These are phyloP conservation scores for Mus spicilegus DNA, from an alignment of 2,113 vertebrate genomes.

Conservation along the genomic window DNA sequence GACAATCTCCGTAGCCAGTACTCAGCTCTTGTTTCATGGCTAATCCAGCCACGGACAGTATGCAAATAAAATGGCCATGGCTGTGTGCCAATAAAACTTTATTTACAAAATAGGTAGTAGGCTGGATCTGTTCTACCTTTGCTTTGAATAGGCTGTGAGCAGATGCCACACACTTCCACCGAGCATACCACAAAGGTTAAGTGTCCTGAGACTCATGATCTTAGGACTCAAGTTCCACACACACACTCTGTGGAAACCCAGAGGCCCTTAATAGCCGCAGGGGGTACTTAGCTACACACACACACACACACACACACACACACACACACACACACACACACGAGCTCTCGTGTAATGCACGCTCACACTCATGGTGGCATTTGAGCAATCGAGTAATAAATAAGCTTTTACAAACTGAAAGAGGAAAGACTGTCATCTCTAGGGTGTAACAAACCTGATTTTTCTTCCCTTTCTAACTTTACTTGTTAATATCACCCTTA, in stretches of 20 bases:
- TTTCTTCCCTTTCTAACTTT: slow-evolving; percentile 80
- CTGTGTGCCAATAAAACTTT: slow-evolving; percentile 72
- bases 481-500: slow-evolving; percentile 82
- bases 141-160: slow-evolving; percentile 11
- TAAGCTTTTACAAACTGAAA: slow-evolving; percentile 81
- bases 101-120: slow-evolving; percentile 52
- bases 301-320: not conserved
- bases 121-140: not conserved
- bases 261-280: slow-evolving; percentile 69
- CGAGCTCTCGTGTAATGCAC: too few relatives aligned
- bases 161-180: not conserved
- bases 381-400: slow-evolving; percentile 79
- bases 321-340: not conserved
- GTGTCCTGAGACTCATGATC: not conserved
- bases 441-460: slow-evolving; percentile 75
- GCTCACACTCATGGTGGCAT: slow-evolving; percentile 66
- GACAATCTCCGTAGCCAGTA: not conserved
- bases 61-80: not conserved
- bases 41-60: not conserved
- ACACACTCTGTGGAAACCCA: not conserved
- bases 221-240: slow-evolving; percentile 67
- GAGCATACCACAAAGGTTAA: slow-evolving; percentile 15
- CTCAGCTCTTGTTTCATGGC: not conserved
- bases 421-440: slow-evolving; percentile 82
- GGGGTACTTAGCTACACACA: slow-evolving; percentile 72